phyloP scores from a whole-genome alignment of 1,140 invertebrate genomes.

The Nephotettix cincticeps region DNA sequence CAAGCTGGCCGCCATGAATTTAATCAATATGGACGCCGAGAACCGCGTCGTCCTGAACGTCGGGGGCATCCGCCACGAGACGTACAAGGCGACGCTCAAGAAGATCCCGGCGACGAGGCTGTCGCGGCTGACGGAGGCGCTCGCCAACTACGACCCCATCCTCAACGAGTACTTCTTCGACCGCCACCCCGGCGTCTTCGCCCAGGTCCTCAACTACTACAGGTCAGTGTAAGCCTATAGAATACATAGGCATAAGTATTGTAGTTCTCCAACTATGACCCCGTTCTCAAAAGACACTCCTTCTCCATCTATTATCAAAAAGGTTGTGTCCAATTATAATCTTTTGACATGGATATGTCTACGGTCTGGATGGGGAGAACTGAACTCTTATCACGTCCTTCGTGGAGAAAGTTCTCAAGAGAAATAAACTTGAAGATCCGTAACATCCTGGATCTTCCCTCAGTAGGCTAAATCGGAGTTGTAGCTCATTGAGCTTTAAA shows the following conservation, averaged over 20 bases:
- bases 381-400: too few species aligned
- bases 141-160: constrained; percentile 94
- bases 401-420: too few species aligned
- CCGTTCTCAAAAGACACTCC: too few species aligned
- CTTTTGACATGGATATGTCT: too few species aligned
- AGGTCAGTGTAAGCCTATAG: constrained; percentile 52
- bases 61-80: constrained; percentile 96
- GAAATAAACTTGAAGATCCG: too few species aligned
- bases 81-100: constrained; percentile 89
- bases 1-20: constrained; percentile 58
- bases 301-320: too few species aligned
- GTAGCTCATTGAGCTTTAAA: too few species aligned
- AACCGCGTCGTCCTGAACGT: constrained; percentile 98
- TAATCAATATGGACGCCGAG: constrained; percentile 87
- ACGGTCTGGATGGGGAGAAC: too few species aligned
- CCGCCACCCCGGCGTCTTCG: constrained; percentile 96
- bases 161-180: constrained; percentile 99
- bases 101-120: constrained; percentile 93
- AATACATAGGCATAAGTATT: background rate
- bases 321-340: too few species aligned
- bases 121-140: constrained; percentile 82
- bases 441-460: too few species aligned
- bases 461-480: too few species aligned
- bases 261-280: background rate
- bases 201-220: constrained; percentile 89